Percentiles rank a stretch among this genome's conserved stretches.
Conservation (phyloP, 1,140 invertebrate species). For the Bombus consobrinus region DNA sequence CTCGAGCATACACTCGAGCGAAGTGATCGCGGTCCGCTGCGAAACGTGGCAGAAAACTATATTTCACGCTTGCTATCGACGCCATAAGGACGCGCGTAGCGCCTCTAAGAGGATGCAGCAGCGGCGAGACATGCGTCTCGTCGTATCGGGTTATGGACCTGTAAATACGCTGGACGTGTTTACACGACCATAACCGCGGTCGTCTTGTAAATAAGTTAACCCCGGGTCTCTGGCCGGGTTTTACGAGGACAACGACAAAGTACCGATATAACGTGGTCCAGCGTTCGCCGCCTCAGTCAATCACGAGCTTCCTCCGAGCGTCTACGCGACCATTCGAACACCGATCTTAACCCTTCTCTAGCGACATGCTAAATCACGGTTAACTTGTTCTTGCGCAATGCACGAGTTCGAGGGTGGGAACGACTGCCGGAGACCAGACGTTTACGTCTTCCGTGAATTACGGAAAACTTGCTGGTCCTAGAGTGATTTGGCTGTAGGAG, state of each 20-base stretch:
- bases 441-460: constrained; percentile 32
- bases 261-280: constrained; percentile 54
- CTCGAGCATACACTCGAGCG: no score
- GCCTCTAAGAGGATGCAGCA: constrained; percentile 37
- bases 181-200: constrained; percentile 68
- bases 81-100: constrained; percentile 44
- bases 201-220: constrained; percentile 72
- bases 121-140: constrained; percentile 56
- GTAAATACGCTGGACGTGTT: constrained; percentile 71
- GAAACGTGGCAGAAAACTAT: constrained; percentile 31
- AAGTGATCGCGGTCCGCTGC: not conserved
- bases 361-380: constrained; percentile 54
- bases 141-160: constrained; percentile 66
- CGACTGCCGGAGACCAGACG: not conserved
- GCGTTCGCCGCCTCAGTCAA: constrained; percentile 9
- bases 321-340: constrained; percentile 35
- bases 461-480: not conserved
- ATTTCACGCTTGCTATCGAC: constrained; percentile 53
- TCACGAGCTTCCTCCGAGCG: constrained; percentile 27
- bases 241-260: constrained; percentile 69
- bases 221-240: constrained; percentile 52
- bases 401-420: not conserved
- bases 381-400: not conserved
- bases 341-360: constrained; percentile 24
- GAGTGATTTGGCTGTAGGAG: constrained; percentile 4